Base-by-base conservation (phyloP, 2,797 vertebrate species). In the Aulostomus chinensis region DNA sequence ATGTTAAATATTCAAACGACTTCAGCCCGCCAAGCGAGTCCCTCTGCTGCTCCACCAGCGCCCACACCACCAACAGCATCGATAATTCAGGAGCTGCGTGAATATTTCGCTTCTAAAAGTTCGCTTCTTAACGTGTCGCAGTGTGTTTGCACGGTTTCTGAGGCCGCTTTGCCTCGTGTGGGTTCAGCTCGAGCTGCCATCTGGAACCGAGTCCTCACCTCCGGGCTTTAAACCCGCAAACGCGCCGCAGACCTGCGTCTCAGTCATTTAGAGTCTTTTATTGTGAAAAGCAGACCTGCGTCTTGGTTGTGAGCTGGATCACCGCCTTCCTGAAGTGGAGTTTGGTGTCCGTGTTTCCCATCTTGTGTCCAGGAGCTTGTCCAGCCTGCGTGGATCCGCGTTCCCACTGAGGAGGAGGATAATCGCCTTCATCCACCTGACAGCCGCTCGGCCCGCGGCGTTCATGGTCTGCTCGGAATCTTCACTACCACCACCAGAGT, bases 321-420 rank as follows among this genome's bases (percentile, higher is more conserved):
- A 98, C 96, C 24, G 96, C 96, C 68, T 98, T 98, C 78, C 96
- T 92, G 84, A 98, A 98, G 89, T 94, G 93, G n/a, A 98, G 93
- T 87, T 97, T 98, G 42, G 91, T 94, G 84, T 96, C 95, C 2
- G 92, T 78, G 80, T 92, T 94, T 41, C 96, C 96, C 96, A 98
- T 97, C 7, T 67, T 53, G 18, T 15, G 10, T 15, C 28, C n/a
- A 24, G 22, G 8, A 24, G 22, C 22, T 24, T 4, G 22, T 2
- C 3, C 8, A 10, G 4, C 4, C 12, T 83, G 86, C 89, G 4
- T 85, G 39, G 88, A 16, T 92, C 57, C 38, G 57, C 5, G 31
- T 48, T 28, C 15, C 88, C 89, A 4, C 18, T 7, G 47, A 26
- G 18, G 4, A 40, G 31, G 55, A 63, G 38, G 70, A 70, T 54